phyloP scores from a whole-genome alignment of 2,797 vertebrate genomes.

The Schizothorax lantsangensis region DNA sequence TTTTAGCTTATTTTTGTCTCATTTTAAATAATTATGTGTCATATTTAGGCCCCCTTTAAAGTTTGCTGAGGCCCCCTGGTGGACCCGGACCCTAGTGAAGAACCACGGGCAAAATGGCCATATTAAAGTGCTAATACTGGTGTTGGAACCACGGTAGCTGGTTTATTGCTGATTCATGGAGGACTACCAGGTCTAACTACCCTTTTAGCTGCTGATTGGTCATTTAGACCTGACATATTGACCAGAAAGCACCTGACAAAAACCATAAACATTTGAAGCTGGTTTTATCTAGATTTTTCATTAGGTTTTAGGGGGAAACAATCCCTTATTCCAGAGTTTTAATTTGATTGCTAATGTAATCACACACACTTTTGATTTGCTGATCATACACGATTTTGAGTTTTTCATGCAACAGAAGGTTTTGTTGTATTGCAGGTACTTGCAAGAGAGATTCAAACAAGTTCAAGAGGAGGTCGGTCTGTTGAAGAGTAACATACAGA shows the following conservation, averaged over 20 bases:
- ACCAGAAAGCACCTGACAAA: neutral
- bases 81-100: neutral
- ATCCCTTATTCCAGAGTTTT: neutral
- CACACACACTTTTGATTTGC: neutral
- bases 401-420: neutral
- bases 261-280: neutral
- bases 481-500: constrained; percentile 84
- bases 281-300: neutral
- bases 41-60: neutral
- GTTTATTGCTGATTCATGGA: neutral
- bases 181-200: neutral
- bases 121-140: neutral
- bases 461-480: constrained; percentile 86
- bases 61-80: neutral
- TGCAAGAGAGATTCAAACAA: constrained; percentile 88
- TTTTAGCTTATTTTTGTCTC: neutral
- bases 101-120: neutral
- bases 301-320: neutral
- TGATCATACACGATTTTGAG: neutral
- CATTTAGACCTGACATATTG: too few species aligned
- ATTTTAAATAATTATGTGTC: neutral
- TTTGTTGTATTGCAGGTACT: constrained; percentile 78
- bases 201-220: too few species aligned
- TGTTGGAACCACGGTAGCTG: neutral
- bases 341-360: neutral